A percentile compares a stretch with the other conserved stretches of the same genome.
phyloP scores from a whole-genome alignment of 2,113 vertebrate species.

The Malurus alboscapulatus region DNA sequence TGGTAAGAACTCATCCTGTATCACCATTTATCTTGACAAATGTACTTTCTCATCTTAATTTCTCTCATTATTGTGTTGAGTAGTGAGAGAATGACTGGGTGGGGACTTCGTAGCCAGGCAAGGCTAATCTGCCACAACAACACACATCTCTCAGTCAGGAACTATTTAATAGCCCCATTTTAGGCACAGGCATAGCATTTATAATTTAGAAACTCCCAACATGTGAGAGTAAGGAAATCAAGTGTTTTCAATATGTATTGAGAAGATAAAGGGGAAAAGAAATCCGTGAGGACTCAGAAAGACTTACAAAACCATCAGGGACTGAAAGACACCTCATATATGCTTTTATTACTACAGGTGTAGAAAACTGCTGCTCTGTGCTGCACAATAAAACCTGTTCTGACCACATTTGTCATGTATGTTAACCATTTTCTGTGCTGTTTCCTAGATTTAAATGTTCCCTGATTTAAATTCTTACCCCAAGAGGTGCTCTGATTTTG shows the following conservation, averaged over 20 bases:
- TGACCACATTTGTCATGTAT: background rate
- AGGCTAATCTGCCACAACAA: background rate
- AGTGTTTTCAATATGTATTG: background rate
- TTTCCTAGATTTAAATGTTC: background rate
- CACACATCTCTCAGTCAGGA: background rate
- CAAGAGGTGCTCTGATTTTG: background rate
- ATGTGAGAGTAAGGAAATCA: background rate
- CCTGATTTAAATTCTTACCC: background rate
- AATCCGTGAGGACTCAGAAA: background rate
- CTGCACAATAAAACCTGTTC: background rate
- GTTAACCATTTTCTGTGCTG: background rate
- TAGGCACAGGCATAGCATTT: background rate
- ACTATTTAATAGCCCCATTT: background rate
- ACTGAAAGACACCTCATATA: background rate
- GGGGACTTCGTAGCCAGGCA: accelerated
- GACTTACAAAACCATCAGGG: background rate
- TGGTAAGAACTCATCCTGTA: background rate
- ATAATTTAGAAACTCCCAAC: background rate
- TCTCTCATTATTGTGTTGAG: background rate
- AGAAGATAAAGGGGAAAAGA: background rate
- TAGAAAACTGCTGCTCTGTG: background rate
- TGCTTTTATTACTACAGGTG: background rate
- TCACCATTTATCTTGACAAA: background rate
- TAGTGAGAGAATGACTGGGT: background rate
- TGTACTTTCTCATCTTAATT: background rate